phyloP scores from a whole-genome alignment of 2,797 vertebrate species.

The Tiaroga cobitis region DNA sequence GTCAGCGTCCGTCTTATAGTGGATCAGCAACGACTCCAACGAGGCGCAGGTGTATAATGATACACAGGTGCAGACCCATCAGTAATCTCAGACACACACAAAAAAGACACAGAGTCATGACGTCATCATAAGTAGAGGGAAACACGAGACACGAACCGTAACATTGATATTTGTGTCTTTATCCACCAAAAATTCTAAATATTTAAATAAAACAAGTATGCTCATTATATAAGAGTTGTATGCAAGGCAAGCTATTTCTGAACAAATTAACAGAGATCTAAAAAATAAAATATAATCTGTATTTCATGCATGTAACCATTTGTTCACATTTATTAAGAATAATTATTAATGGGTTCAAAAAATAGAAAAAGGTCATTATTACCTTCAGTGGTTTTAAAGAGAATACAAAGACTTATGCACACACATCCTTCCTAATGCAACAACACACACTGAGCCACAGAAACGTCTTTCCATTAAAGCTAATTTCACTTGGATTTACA shows the following conservation, averaged over 20 bases:
- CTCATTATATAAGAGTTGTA: not conserved
- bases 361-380: not conserved
- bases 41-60: too few species aligned
- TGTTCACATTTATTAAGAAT: not conserved
- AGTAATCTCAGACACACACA: too few species aligned
- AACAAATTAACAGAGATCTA: not conserved
- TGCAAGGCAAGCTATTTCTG: not conserved
- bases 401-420: not conserved
- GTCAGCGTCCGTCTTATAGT: too few species aligned
- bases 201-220: not conserved
- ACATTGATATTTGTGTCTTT: too few species aligned
- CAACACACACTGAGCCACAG: not conserved
- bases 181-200: too few species aligned
- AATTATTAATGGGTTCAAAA: not conserved
- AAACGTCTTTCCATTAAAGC: slow-evolving; percentile 20
- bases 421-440: not conserved
- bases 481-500: slow-evolving; percentile 36
- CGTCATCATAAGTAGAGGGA: too few species aligned
- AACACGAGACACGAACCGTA: too few species aligned
- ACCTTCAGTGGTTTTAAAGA: slow-evolving; percentile 1
- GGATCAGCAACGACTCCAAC: too few species aligned
- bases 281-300: not conserved
- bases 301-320: not conserved
- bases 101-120: too few species aligned
- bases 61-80: too few species aligned